These are phyloP conservation scores for Erythrolamprus reginae DNA, from an alignment of 2,113 vertebrate species.

Conservation along the genomic window DNA sequence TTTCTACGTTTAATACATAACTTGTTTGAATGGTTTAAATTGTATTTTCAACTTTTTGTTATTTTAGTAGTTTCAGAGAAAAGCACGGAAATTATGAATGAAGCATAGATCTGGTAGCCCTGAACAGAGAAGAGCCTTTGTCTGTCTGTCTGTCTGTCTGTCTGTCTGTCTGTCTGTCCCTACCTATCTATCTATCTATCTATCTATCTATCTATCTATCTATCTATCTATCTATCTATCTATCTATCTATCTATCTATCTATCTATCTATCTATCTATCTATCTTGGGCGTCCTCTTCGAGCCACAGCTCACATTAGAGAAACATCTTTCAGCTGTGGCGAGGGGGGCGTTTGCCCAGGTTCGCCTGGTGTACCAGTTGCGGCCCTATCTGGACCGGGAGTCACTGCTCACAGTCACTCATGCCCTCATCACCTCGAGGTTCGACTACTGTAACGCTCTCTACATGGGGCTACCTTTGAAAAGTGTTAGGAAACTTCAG, in stretches of 20 bases:
- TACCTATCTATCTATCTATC: not conserved
- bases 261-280: not conserved
- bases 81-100: not conserved
- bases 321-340: no score
- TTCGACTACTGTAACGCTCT: no score
- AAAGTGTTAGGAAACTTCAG: no score
- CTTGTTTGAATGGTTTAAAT: not conserved
- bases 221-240: not conserved
- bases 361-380: no score
- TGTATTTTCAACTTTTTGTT: not conserved
- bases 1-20: no score
- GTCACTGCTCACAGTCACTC: no score
- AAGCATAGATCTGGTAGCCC: not conserved
- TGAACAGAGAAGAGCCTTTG: not conserved
- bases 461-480: no score
- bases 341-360: no score
- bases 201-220: not conserved
- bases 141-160: not conserved
- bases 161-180: not conserved
- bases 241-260: not conserved
- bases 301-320: no score
- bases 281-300: no score
- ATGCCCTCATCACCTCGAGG: no score
- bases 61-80: not conserved
- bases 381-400: no score